Base-by-base conservation (phyloP, 2,797 vertebrate species). In the Enteromius thamalakanensis region DNA sequence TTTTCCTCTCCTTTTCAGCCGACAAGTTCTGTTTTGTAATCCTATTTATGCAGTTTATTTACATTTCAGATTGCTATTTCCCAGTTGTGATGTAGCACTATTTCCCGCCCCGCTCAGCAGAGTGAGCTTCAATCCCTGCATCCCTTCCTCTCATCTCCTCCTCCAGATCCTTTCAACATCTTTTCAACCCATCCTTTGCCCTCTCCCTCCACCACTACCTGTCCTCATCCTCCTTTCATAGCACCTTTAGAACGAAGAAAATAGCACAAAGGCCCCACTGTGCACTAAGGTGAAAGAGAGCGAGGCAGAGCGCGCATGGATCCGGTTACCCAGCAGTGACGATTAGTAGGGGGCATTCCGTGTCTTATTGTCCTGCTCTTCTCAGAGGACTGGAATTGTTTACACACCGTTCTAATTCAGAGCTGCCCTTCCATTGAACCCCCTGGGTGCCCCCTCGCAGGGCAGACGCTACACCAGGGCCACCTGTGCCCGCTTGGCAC, bases 231-330 rank as follows among this genome's bases (percentile, higher is more conserved):
- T 40, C 84, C 79, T 71, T 60, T 81, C 55, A 80, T 37, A 76
- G 49, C 40, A 6, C 32, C 60, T 67, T 86, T 87, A 67, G 29
- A 71, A 51, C 32, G 78, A 68, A 88, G 88, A 83, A 81, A 82
- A 86, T 86, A 87, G 88, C 87, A 94, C 92, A 93, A 93, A 92
- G 92, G 85, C 90, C 87, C 88, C 85, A 89, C 92, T 93, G 92
- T 92, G 87, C 88, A 84, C 83, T 87, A 88, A 91, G 90, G 86
- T 88, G 83, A 85, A 84, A 82, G 37, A 60, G 32, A 67, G 29
- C 47, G 70, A 86, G n/a, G 67, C 29, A 76, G 74, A 78, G 80
- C 12, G 84, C 88, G 88, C 89, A 90, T 88, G 88, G 90, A 92
- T 94, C 91, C 90, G 87, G 90, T 93, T 93, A 91, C 91, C 90